phyloP scores from a whole-genome alignment of 1,140 invertebrate genomes.

The Fopius arisanus region DNA sequence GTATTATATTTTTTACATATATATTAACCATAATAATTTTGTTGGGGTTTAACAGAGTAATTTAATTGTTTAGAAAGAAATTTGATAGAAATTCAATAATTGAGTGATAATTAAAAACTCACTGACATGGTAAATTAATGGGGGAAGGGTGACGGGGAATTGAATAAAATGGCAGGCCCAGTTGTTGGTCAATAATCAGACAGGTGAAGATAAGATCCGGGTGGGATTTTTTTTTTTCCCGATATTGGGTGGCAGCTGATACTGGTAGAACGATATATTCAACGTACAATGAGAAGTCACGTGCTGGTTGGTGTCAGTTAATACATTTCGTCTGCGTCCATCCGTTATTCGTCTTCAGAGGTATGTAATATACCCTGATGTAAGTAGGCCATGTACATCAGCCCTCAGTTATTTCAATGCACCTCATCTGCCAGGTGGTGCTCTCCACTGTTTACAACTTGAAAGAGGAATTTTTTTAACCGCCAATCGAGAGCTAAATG shows the following conservation, averaged over 20 bases:
- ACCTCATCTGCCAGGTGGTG: not conserved
- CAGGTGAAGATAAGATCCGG: constrained; percentile 1
- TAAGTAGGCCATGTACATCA: constrained; percentile 21
- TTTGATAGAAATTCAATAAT: no score
- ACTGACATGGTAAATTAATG: no score
- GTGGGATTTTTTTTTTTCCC: not conserved
- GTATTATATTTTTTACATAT: no score
- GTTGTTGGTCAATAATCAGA: not conserved
- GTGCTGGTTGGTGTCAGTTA: constrained; percentile 19
- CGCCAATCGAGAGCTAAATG: not conserved
- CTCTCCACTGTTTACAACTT: not conserved
- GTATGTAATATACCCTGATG: not conserved
- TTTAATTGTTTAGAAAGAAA: no score
- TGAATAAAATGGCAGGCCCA: not conserved
- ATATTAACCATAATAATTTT: no score
- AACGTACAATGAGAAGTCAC: constrained; percentile 13
- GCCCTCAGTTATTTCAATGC: constrained; percentile 17
- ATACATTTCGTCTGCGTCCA: not conserved
- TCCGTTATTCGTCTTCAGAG: not conserved
- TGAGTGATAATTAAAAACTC: no score
- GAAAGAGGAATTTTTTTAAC: not conserved
- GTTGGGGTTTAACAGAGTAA: no score
- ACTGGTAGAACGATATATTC: not conserved
- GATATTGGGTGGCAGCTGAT: not conserved
- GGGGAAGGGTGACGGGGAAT: not conserved